phyloP scores from a whole-genome alignment of 1,140 invertebrate species.

The Drosophila prosaltans region DNA sequence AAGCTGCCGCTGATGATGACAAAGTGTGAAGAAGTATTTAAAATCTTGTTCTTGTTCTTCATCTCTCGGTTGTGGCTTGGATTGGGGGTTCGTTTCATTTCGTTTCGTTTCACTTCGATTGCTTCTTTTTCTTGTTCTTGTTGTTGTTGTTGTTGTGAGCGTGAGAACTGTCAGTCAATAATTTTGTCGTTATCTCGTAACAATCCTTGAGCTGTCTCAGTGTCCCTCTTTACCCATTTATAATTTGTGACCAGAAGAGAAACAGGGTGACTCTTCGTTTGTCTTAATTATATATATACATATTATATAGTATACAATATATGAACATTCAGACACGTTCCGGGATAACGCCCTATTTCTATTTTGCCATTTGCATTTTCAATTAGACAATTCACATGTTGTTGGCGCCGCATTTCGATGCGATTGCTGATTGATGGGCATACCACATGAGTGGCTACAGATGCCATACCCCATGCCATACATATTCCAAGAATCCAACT shows the following conservation, averaged over 20 bases:
- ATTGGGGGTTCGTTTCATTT: slow-evolving; percentile 2
- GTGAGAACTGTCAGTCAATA: slow-evolving; percentile 80
- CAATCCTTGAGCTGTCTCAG: slow-evolving; percentile 72
- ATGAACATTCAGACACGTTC: slow-evolving; percentile 56
- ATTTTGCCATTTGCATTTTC: slow-evolving; percentile 66
- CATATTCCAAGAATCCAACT: slow-evolving; percentile 1
- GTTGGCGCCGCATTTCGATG: slow-evolving; percentile 39
- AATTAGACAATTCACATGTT: slow-evolving; percentile 49
- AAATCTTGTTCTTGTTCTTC: slow-evolving; percentile 53
- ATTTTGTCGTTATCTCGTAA: slow-evolving; percentile 73
- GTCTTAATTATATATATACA: slow-evolving; percentile 10
- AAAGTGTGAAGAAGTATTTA: slow-evolving; percentile 77
- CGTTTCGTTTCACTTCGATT: slow-evolving; percentile 15
- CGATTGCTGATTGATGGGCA: slow-evolving; percentile 6
- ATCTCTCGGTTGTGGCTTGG: not conserved
- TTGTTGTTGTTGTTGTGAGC: slow-evolving; percentile 33
- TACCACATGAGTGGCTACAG: slow-evolving; percentile 3
- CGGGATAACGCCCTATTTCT: slow-evolving; percentile 70
- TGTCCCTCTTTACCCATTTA: slow-evolving; percentile 35
- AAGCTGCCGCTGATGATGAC: slow-evolving; percentile 68
- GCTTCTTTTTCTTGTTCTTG: not conserved
- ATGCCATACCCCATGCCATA: slow-evolving; percentile 5
- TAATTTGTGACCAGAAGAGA: slow-evolving; percentile 35
- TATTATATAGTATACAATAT: not conserved
- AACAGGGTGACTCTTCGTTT: slow-evolving; percentile 26